These are phyloP conservation scores for Scaptomyza cyrtandrae DNA, from an alignment of 2,888 invertebrate genomes.

Conservation along the genomic window DNA sequence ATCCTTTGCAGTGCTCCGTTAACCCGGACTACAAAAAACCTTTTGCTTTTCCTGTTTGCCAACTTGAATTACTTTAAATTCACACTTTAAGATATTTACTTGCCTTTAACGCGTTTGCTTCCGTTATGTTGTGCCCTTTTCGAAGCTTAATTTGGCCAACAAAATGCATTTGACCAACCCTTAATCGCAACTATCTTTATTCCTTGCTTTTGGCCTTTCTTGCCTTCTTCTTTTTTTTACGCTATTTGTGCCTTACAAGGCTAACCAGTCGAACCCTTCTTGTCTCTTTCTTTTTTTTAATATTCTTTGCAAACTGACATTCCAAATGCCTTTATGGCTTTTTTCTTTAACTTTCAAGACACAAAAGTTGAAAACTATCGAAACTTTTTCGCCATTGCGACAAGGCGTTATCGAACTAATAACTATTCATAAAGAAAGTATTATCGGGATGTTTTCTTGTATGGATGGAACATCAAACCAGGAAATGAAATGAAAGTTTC, in stretches of 20 bases:
- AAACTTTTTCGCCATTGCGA: conserved; percentile 21
- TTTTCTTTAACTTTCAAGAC: conserved; percentile 28
- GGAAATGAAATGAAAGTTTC: conserved; percentile 3
- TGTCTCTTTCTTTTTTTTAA: not conserved
- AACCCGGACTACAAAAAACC: conserved; percentile 28
- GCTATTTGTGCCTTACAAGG: conserved; percentile 6
- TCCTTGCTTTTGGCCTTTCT: not conserved
- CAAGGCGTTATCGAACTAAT: conserved; percentile 12
- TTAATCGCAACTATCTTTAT: conserved; percentile 15
- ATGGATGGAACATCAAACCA: no score
- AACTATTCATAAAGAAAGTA: conserved; percentile 4
- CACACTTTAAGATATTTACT: conserved; percentile 42
- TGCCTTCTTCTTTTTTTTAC: not conserved
- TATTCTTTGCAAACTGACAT: conserved; percentile 38
- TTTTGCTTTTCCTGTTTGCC: conserved; percentile 39
- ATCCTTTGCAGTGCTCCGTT: conserved; percentile 44
- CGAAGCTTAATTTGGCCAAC: conserved; percentile 62
- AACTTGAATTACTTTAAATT: conserved; percentile 69
- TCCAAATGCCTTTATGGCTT: conserved; percentile 43
- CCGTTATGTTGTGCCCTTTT: not conserved
- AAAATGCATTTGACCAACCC: conserved; percentile 32
- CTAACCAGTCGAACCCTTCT: conserved; percentile 28
- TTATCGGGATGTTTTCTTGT: not conserved
- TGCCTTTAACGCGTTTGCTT: conserved; percentile 31
- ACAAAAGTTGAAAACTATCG: not conserved